These are phyloP conservation scores for Apostichopus japonicus DNA, from an alignment of 35 echinoderm and acorn worm species.

Conservation along the genomic window DNA sequence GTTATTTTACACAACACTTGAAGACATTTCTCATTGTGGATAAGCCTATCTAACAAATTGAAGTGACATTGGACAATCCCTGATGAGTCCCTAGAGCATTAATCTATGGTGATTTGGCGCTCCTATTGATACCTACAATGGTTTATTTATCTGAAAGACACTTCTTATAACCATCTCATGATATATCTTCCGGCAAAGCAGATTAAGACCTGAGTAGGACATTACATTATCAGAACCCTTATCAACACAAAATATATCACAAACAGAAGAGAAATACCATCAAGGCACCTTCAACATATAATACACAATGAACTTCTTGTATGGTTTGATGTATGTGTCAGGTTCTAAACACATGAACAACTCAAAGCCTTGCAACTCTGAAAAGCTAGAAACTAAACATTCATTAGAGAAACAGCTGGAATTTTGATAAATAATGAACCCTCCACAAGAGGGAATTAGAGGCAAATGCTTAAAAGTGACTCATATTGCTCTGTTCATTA, in stretches of 20 bases:
- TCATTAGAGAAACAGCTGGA: too few species aligned
- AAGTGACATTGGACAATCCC: neutral
- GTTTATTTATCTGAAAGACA: slow-evolving; percentile 10
- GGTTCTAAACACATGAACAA: too few species aligned
- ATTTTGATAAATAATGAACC: neutral
- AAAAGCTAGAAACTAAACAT: too few species aligned
- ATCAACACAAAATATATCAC: slow-evolving; percentile 1
- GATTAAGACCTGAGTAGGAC: neutral
- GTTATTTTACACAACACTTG: too few species aligned
- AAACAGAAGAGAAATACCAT: neutral
- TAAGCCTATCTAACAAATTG: neutral
- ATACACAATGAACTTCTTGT: too few species aligned
- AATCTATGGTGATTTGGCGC: neutral
- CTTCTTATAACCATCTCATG: neutral
- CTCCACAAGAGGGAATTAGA: too few species aligned
- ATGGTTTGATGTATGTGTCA: too few species aligned
- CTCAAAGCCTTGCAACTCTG: too few species aligned
- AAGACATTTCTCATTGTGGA: too few species aligned
- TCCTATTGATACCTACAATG: neutral
- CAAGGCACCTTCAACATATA: too few species aligned
- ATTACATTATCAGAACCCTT: neutral
- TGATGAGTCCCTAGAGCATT: neutral
- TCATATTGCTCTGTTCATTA: too few species aligned
- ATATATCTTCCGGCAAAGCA: neutral
- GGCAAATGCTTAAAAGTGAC: too few species aligned